These are phyloP conservation scores for Myrmecobius fasciatus DNA, from an alignment of 2,113 vertebrate species.

Conservation along the genomic window DNA sequence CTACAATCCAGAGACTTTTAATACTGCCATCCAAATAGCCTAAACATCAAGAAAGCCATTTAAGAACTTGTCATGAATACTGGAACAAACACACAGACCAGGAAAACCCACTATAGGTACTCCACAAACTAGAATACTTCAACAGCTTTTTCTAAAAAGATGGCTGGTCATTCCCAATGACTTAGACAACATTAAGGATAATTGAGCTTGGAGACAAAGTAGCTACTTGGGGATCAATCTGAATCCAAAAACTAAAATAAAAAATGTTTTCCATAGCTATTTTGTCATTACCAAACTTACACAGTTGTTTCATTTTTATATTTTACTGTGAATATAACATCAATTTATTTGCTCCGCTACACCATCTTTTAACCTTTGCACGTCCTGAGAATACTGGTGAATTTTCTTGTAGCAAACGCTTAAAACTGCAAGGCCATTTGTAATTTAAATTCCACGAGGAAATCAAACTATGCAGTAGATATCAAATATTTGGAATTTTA, in stretches of 20 bases:
- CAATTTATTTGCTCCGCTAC: too few species aligned
- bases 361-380: too few species aligned
- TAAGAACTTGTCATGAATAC: conserved; percentile 47
- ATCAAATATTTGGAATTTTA: too few species aligned
- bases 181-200: conserved; percentile 48
- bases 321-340: too few species aligned
- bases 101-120: conserved; percentile 15
- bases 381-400: too few species aligned
- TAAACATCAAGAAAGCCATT: conserved; percentile 44
- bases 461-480: too few species aligned
- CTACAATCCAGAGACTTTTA: conserved; percentile 51
- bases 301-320: too few species aligned
- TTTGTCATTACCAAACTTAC: too few species aligned
- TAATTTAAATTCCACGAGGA: too few species aligned
- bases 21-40: conserved; percentile 37
- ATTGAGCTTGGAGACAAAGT: conserved; percentile 47
- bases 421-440: too few species aligned
- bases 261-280: too few species aligned
- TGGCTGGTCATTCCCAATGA: conserved; percentile 41
- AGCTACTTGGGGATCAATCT: conserved; percentile 33
- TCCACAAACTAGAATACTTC: conserved; percentile 33
- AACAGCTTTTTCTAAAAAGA: conserved; percentile 48
- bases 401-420: too few species aligned
- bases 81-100: conserved; percentile 33
- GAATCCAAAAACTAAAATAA: conserved; percentile 18